Percentiles rank a stretch among this genome's conserved stretches.
These are phyloP conservation scores for Mus spretus DNA, from an alignment of 2,797 vertebrate species.

Conservation along the genomic window DNA sequence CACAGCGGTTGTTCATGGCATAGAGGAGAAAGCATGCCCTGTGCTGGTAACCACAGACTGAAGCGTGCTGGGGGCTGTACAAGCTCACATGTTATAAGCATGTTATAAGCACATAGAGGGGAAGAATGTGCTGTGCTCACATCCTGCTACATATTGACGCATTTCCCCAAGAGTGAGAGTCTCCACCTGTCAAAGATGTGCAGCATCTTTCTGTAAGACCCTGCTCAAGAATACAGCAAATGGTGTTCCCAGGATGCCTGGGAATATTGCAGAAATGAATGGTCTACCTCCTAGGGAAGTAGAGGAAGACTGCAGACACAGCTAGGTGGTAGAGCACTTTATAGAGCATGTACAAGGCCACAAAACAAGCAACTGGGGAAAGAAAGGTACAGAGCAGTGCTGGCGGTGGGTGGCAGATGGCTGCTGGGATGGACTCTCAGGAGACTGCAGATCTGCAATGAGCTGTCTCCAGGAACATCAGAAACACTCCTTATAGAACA, in stretches of 20 bases:
- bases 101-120: not conserved
- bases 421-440: not conserved
- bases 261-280: not conserved
- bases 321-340: not conserved
- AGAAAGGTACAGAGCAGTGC: not conserved
- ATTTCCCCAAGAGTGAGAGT: not conserved
- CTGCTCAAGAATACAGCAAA: not conserved
- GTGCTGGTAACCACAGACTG: not conserved
- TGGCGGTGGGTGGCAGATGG: not conserved
- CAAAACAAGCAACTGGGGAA: not conserved
- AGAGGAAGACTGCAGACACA: not conserved
- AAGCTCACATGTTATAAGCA: not conserved
- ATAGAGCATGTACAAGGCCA: not conserved
- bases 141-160: not conserved
- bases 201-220: conserved; percentile 15
- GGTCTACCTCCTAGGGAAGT: not conserved
- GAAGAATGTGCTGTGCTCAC: not conserved
- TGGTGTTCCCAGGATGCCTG: not conserved
- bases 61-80: not conserved
- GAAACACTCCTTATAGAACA: not conserved
- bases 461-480: conserved; percentile 1
- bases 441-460: not conserved
- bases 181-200: not conserved
- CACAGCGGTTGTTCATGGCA: not conserved
- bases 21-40: not conserved